phyloP scores from a whole-genome alignment of 2,797 vertebrate genomes.

The Strix occidentalis region DNA sequence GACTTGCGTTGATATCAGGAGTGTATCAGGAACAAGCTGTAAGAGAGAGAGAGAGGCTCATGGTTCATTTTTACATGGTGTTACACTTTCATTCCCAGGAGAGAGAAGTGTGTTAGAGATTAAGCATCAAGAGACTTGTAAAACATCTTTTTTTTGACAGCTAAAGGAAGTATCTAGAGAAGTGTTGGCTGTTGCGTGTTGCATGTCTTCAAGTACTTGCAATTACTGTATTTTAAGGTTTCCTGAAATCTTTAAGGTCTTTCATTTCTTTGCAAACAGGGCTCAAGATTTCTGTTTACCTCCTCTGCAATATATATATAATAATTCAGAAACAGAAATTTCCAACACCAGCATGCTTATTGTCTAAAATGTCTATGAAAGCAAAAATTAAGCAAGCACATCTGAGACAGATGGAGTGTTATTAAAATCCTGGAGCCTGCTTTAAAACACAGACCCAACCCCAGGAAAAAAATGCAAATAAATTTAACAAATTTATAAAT shows the following conservation, averaged over 20 bases:
- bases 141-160: constrained; percentile 38
- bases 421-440: constrained; percentile 5
- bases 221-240: neutral
- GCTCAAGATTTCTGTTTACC: neutral
- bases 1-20: neutral
- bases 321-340: neutral
- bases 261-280: neutral
- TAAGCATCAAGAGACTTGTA: neutral
- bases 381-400: neutral
- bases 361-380: neutral
- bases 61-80: neutral
- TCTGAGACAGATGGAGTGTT: constrained; percentile 19
- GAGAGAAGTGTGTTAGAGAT: neutral
- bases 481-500: neutral
- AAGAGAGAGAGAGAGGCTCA: neutral
- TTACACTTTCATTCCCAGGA: neutral
- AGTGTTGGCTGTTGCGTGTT: neutral
- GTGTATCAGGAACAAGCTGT: neutral
- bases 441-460: neutral
- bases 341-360: neutral
- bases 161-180: constrained; percentile 13
- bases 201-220: neutral
- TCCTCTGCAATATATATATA: neutral
- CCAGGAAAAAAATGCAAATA: neutral
- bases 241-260: neutral